These are phyloP conservation scores for Phylloscopus collybita DNA, from an alignment of 2,797 vertebrate species.

Conservation along the genomic window DNA sequence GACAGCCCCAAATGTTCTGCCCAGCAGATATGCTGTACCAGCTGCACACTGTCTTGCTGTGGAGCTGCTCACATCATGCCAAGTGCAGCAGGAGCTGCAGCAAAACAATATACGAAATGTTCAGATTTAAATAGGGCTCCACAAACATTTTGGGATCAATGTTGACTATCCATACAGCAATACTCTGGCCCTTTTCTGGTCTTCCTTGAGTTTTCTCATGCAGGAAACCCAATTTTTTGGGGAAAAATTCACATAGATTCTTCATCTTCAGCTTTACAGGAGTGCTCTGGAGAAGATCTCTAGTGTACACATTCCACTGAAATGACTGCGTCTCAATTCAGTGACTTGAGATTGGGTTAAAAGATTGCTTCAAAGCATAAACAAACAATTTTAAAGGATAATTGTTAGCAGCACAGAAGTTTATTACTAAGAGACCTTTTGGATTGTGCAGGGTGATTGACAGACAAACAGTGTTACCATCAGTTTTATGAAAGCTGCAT, in stretches of 20 bases:
- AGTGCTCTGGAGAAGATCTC: neutral
- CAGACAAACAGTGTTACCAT: neutral
- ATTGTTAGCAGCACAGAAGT: neutral
- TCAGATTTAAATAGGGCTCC: neutral
- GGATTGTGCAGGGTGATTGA: neutral
- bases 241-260: neutral
- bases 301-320: neutral
- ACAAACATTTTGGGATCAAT: neutral
- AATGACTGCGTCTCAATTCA: neutral
- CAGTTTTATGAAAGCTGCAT: neutral
- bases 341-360: neutral
- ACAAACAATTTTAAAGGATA: neutral
- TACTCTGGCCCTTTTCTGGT: neutral
- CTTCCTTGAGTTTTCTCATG: neutral
- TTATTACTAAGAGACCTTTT: neutral
- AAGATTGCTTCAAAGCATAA: neutral
- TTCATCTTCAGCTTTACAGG: neutral
- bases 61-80: neutral
- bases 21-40: neutral
- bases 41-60: neutral
- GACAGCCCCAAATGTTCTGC: neutral
- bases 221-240: neutral
- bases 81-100: neutral
- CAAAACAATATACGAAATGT: neutral
- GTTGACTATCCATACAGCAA: neutral